Percentiles rank a stretch among this genome's conserved stretches.
Conservation (phyloP, 2,888 invertebrate species). For the Amphipyra tragopoginis region DNA sequence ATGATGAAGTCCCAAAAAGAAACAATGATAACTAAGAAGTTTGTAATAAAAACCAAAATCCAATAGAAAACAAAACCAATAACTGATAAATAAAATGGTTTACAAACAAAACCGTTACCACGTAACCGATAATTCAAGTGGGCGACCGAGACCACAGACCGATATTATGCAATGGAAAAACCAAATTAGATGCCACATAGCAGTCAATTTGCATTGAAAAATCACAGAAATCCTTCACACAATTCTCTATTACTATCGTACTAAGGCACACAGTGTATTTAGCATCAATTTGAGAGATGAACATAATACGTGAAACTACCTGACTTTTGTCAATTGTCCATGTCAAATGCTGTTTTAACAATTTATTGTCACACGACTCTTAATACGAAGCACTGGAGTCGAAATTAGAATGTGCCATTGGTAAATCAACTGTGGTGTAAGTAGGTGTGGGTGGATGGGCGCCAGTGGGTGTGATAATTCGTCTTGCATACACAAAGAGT, state of each 20-base stretch:
- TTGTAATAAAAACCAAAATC: slow-evolving; percentile 27
- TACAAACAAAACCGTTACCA: slow-evolving; percentile 65
- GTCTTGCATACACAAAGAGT: slow-evolving; percentile 84
- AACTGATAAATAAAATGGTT: slow-evolving; percentile 53
- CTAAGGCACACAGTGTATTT: slow-evolving; percentile 75
- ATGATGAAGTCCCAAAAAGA: slow-evolving; percentile 6
- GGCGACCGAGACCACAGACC: slow-evolving; percentile 68
- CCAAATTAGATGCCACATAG: slow-evolving; percentile 65
- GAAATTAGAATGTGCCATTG: slow-evolving; percentile 70
- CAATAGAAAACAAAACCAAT: slow-evolving; percentile 17
- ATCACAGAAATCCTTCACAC: slow-evolving; percentile 57
- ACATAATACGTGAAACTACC: slow-evolving; percentile 71
- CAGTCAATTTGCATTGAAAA: slow-evolving; percentile 62
- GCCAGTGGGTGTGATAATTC: slow-evolving; percentile 89
- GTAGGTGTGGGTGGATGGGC: slow-evolving; percentile 78
- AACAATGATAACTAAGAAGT: slow-evolving; percentile 16
- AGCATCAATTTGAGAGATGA: slow-evolving; percentile 76
- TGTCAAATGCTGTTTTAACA: slow-evolving; percentile 70
- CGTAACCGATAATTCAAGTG: slow-evolving; percentile 64
- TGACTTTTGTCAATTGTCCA: slow-evolving; percentile 81
- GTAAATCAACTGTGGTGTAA: slow-evolving; percentile 69
- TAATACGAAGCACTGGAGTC: slow-evolving; percentile 70
- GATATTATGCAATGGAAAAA: slow-evolving; percentile 73
- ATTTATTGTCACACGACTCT: slow-evolving; percentile 64
- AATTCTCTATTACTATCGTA: slow-evolving; percentile 68